A percentile compares a stretch with the other conserved stretches of the same genome.
These are phyloP conservation scores for Rhopalosiphum nymphaeae DNA, from an alignment of 2,888 invertebrate genomes.

Conservation along the genomic window DNA sequence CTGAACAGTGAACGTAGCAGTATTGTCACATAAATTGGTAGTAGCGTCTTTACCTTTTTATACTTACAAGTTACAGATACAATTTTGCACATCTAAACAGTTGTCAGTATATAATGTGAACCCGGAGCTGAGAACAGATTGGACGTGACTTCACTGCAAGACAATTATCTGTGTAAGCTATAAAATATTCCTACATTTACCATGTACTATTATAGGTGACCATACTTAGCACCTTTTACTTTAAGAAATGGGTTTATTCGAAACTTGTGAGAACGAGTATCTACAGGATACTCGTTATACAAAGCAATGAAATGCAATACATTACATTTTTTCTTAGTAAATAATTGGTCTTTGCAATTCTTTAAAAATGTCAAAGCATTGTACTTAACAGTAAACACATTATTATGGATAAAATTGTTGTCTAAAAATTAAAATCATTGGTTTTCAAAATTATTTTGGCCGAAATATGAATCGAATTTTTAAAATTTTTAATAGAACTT, in stretches of 20 bases:
- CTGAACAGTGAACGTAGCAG: background rate
- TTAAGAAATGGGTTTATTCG: background rate
- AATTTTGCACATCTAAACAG: background rate
- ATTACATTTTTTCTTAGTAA: background rate
- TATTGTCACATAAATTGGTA: background rate
- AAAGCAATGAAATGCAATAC: background rate
- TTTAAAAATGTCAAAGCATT: background rate
- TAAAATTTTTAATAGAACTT: background rate
- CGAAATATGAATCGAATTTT: background rate
- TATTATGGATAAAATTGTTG: no score
- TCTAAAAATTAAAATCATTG: background rate
- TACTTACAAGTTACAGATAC: background rate
- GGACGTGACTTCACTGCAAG: background rate
- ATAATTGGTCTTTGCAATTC: background rate
- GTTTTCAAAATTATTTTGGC: background rate
- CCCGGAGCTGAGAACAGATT: background rate
- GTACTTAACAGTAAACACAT: background rate
- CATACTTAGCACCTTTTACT: background rate
- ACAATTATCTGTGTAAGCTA: background rate
- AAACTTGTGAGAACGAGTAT: background rate
- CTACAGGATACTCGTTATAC: background rate
- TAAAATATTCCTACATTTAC: background rate
- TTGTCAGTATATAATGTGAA: background rate
- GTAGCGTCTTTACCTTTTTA: background rate
- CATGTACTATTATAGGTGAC: background rate